Conservation (phyloP, 2,888 invertebrate species). For the Danaus chrysippus region DNA sequence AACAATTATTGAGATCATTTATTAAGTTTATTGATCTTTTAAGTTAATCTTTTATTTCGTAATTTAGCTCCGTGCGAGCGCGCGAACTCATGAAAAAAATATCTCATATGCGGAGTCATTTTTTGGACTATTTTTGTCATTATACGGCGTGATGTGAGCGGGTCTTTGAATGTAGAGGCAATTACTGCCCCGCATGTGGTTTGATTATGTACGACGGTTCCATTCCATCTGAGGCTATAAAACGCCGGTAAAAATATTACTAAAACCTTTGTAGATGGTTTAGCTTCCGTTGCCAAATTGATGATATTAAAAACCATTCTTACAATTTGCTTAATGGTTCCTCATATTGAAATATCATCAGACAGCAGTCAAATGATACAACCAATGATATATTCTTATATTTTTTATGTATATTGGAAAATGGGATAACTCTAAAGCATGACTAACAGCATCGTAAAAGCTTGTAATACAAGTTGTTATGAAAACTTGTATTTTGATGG, state of each 20-base stretch:
- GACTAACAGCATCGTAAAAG: conserved; percentile 28
- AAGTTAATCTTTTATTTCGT: conserved; percentile 80
- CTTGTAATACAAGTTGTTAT: conserved; percentile 37
- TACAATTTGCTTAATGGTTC: conserved; percentile 47
- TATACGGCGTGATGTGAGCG: conserved; percentile 78
- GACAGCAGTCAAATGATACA: conserved; percentile 17
- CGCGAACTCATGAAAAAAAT: conserved; percentile 73
- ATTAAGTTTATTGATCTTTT: conserved; percentile 80
- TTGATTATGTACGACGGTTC: conserved; percentile 72
- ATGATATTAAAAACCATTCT: conserved; percentile 65
- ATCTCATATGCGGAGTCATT: conserved; percentile 76
- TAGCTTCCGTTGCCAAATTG: conserved; percentile 77
- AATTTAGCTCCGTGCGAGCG: conserved; percentile 75
- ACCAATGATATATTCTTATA: neutral
- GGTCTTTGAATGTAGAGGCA: conserved; percentile 77
- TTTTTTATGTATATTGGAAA: neutral
- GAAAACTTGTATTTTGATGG: conserved; percentile 38
- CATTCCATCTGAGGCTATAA: conserved; percentile 68
- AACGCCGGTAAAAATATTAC: conserved; percentile 69
- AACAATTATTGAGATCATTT: conserved; percentile 80
- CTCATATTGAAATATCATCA: conserved; percentile 36
- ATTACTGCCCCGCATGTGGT: conserved; percentile 78
- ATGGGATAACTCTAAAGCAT: conserved; percentile 27
- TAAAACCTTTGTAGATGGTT: conserved; percentile 62
- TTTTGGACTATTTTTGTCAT: conserved; percentile 79